A percentile compares a stretch with the other conserved stretches of the same genome.
These are phyloP conservation scores for Pseudonaja textilis DNA, from an alignment of 2,113 vertebrate species.

Conservation along the genomic window DNA sequence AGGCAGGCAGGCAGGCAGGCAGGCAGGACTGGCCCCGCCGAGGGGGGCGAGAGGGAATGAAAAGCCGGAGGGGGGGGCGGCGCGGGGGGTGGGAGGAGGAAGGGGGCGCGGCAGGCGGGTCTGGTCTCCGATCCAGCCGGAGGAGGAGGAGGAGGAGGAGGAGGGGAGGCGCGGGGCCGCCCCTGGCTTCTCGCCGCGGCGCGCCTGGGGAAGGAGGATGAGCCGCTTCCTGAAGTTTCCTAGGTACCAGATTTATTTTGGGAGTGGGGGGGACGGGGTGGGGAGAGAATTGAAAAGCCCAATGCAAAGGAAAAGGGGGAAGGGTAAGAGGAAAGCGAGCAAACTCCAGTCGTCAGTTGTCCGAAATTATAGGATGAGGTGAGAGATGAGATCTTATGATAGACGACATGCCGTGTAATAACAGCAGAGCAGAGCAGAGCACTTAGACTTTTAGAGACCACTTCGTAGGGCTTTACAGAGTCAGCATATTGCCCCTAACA, in stretches of 20 bases:
- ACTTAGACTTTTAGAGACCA: too few species aligned
- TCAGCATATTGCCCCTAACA: too few species aligned
- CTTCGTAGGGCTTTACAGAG: too few species aligned
- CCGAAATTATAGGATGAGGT: too few species aligned
- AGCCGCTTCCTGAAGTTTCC: background rate
- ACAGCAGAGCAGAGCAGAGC: too few species aligned
- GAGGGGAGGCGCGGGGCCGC: background rate
- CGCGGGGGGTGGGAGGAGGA: too few species aligned
- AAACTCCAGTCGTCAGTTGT: background rate
- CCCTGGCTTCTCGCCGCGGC: too few species aligned
- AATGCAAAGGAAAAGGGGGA: background rate
- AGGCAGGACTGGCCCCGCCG: background rate
- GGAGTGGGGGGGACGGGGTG: background rate
- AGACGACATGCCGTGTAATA: too few species aligned
- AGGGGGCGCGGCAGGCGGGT: background rate
- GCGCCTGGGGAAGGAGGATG: background rate
- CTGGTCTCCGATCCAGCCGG: background rate
- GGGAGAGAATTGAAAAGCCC: background rate
- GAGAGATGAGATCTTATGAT: too few species aligned
- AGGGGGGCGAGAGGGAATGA: background rate
- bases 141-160: background rate
- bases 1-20: constrained; percentile 28
- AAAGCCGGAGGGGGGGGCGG: too few species aligned
- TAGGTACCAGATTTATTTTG: background rate
- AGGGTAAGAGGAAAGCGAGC: background rate